phyloP scores from a whole-genome alignment of 2,888 invertebrate species.

The Rapana venosa region DNA sequence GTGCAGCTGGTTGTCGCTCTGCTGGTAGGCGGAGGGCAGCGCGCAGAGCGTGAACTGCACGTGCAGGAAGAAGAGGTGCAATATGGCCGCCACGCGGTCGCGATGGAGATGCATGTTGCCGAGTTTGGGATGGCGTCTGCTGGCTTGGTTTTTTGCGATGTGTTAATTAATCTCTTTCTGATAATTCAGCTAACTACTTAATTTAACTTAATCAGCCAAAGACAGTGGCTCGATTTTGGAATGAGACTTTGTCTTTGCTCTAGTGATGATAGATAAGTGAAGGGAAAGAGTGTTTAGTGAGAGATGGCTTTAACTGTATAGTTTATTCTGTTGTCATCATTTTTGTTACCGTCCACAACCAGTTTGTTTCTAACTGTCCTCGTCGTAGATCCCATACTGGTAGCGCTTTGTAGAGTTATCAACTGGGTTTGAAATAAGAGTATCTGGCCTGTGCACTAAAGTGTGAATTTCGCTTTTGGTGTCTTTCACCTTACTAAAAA shows the following conservation, averaged over 20 bases:
- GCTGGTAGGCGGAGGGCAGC: background rate
- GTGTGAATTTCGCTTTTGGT: too few species aligned
- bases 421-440: too few species aligned
- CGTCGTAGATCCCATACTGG: too few species aligned
- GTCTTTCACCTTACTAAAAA: too few species aligned
- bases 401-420: too few species aligned
- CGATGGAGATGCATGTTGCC: background rate
- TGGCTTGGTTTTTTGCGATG: too few species aligned
- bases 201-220: background rate
- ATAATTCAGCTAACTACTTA: background rate
- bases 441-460: too few species aligned
- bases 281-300: too few species aligned
- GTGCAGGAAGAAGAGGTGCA: conserved; percentile 28
- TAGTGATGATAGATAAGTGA: background rate
- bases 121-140: background rate
- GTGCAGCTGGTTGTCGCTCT: background rate
- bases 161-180: background rate
- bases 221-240: background rate
- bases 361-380: too few species aligned
- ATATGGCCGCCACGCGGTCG: background rate
- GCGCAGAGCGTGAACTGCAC: conserved; percentile 19
- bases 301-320: too few species aligned
- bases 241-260: background rate
- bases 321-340: too few species aligned
- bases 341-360: too few species aligned